Conservation (phyloP, 1,140 invertebrate genomes). For the Mamestra configurata region DNA sequence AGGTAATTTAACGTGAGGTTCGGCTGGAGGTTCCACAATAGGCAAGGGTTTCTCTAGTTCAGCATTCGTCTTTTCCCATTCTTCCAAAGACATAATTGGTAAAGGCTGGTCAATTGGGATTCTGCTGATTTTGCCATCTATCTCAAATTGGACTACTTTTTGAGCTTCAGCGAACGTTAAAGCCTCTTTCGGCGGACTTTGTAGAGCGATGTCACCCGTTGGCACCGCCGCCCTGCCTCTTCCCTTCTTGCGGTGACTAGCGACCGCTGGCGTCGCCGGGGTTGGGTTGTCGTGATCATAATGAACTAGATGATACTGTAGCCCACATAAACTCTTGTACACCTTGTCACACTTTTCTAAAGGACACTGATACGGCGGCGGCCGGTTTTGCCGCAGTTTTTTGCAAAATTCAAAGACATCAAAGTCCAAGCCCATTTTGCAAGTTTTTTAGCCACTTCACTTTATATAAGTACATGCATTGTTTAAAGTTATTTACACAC, state of each 20-base stretch:
- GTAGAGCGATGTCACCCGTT: constrained; percentile 85
- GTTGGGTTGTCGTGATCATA: constrained; percentile 93
- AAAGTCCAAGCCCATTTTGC: constrained; percentile 92
- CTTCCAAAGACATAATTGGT: constrained; percentile 90
- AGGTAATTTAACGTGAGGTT: constrained; percentile 91
- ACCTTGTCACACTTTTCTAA: constrained; percentile 94
- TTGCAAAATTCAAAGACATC: constrained; percentile 95
- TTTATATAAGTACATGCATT: constrained; percentile 16
- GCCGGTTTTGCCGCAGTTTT: constrained; percentile 92
- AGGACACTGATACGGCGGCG: constrained; percentile 95
- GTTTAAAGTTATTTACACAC: neutral
- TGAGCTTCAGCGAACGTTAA: constrained; percentile 94
- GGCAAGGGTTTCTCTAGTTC: constrained; percentile 87
- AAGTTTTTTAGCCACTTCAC: constrained; percentile 8
- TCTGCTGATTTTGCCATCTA: constrained; percentile 92
- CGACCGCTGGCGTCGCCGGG: constrained; percentile 86
- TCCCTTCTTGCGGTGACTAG: constrained; percentile 87
- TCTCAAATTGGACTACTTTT: constrained; percentile 94
- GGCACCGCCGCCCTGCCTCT: constrained; percentile 81
- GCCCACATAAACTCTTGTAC: constrained; percentile 95
- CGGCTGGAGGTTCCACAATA: constrained; percentile 85
- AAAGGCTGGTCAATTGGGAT: constrained; percentile 90
- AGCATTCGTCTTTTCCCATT: constrained; percentile 89
- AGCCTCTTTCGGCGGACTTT: constrained; percentile 88
- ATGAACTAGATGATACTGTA: constrained; percentile 95